These are phyloP conservation scores for Bembecia ichneumoniformis DNA, from an alignment of 2,888 invertebrate species.

Conservation along the genomic window DNA sequence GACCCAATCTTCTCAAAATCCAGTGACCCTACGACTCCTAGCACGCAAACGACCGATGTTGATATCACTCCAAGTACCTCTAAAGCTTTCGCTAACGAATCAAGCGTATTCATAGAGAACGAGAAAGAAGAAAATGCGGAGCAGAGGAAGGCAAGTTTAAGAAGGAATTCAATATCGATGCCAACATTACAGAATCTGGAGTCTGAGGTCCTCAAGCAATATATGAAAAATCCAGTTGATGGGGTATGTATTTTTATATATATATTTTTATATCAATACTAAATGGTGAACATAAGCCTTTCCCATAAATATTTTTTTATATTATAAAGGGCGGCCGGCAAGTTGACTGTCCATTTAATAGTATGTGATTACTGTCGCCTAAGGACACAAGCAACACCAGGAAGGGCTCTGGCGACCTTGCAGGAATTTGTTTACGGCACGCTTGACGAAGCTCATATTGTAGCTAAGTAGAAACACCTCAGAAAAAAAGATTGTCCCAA, in stretches of 20 bases:
- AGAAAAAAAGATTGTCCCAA: too few species aligned
- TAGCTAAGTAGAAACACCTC: too few species aligned
- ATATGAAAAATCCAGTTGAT: conserved; percentile 38
- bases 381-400: too few species aligned
- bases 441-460: too few species aligned
- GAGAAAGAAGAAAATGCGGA: conserved; percentile 31
- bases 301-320: too few species aligned
- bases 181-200: conserved; percentile 80
- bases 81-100: conserved; percentile 41
- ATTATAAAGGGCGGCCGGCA: too few species aligned
- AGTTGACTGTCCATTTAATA: too few species aligned
- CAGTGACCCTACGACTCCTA: conserved; percentile 20
- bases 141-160: conserved; percentile 43
- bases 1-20: conserved; percentile 36
- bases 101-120: conserved; percentile 35
- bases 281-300: too few species aligned
- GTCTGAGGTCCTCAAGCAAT: conserved; percentile 66
- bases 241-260: conserved; percentile 31
- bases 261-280: too few species aligned
- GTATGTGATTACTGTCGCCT: too few species aligned
- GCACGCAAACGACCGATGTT: conserved; percentile 31
- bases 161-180: conserved; percentile 82
- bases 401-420: too few species aligned
- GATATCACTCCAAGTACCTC: conserved; percentile 33
- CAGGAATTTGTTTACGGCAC: too few species aligned